phyloP scores from a whole-genome alignment of 2,113 vertebrate genomes.

The Spheniscus mendiculus region DNA sequence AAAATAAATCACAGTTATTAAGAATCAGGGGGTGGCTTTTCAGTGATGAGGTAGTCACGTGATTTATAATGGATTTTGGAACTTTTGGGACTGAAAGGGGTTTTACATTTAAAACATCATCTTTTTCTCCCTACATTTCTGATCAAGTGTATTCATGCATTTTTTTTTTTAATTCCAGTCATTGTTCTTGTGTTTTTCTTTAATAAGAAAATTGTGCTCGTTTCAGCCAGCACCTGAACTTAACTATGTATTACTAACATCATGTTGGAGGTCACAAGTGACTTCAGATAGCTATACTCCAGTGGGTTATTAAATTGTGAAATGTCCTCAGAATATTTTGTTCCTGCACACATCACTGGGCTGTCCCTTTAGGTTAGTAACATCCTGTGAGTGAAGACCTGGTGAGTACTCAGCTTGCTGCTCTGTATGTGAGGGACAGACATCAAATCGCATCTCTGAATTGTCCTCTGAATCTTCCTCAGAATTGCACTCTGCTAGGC shows the following conservation, averaged over 20 bases:
- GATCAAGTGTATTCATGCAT: not conserved
- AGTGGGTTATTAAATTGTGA: slow-evolving; percentile 36
- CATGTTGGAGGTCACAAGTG: not conserved
- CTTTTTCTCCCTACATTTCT: not conserved
- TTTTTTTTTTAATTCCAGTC: not conserved
- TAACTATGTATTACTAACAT: not conserved
- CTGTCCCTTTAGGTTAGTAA: not conserved
- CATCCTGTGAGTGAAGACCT: not conserved
- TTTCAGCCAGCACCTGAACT: not conserved
- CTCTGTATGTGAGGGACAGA: not conserved
- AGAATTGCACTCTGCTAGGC: not conserved
- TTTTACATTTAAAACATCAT: not conserved
- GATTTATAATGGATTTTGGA: not conserved
- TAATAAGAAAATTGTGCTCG: not conserved
- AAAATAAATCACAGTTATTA: not conserved
- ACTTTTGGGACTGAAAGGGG: not conserved
- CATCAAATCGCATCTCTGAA: not conserved
- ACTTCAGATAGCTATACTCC: not conserved
- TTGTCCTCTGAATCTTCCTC: not conserved
- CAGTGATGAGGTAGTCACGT: not conserved
- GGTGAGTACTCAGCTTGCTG: not conserved
- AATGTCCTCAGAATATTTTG: slow-evolving; percentile 6
- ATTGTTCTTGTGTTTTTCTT: not conserved
- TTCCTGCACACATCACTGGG: not conserved
- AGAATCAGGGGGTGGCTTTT: not conserved